Evolutionary conservation across 2,797 vertebrate genomes (phyloP).

Genomic region (Argyrosomus regius): DNA sequence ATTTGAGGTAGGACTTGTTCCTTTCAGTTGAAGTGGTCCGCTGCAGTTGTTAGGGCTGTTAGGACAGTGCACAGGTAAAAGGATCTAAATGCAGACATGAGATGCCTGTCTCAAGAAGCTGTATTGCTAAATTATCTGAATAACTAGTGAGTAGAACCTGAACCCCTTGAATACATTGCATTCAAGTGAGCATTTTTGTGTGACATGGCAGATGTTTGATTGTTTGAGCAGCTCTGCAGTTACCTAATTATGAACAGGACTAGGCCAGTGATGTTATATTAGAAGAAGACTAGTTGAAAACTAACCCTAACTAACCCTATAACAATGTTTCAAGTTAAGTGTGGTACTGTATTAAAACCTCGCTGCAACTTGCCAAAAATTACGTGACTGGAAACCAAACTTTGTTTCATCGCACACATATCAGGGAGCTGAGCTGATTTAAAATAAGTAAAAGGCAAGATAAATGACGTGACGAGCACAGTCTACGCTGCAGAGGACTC

Average conservation of each 20-base stretch:
- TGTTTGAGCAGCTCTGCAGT: not conserved
- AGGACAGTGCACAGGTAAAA: not conserved
- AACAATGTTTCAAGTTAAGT: not conserved
- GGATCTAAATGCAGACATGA: not conserved
- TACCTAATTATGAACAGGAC: not conserved
- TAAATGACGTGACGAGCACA: not conserved
- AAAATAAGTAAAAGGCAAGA: not conserved
- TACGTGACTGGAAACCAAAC: not conserved
- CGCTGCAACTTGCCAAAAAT: not conserved
- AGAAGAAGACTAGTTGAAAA: not conserved
- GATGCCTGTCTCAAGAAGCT: not conserved
- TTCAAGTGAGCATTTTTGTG: not conserved
- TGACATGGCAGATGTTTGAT: not conserved
- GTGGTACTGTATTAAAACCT: not conserved
- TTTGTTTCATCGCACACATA: not conserved
- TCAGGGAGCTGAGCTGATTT: not conserved
- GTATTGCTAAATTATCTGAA: not conserved
- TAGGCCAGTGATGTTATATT: not conserved
- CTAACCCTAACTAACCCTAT: no score
- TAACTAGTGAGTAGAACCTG: not conserved
- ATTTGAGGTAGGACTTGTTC: not conserved
- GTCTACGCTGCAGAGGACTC: not conserved
- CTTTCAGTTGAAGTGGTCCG: constrained; percentile 2
- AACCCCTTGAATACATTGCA: not conserved
- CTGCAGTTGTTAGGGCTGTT: not conserved